A percentile compares a stretch with the other conserved stretches of the same genome.
Conservation (phyloP, 2,888 invertebrate species). For the Troides oblongomaculatus region DNA sequence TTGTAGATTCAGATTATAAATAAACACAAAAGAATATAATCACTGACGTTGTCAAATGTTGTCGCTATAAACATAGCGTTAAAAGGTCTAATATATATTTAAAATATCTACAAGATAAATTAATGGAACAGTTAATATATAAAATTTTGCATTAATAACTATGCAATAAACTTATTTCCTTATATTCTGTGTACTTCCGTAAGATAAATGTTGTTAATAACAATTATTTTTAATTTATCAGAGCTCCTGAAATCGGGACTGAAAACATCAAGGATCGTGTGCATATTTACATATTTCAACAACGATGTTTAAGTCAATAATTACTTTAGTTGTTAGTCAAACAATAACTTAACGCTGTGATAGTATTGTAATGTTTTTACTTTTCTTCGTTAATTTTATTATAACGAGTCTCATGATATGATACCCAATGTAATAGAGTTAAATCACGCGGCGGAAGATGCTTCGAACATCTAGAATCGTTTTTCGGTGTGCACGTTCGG, state of each 20-base stretch:
- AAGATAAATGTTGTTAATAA: neutral
- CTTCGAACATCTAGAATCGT: too few relatives aligned
- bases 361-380: too few relatives aligned
- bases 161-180: too few relatives aligned
- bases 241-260: too few relatives aligned
- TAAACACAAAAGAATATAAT: neutral
- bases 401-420: too few relatives aligned
- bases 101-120: neutral
- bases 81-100: neutral
- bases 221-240: constrained; percentile 26
- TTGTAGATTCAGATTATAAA: neutral
- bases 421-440: too few relatives aligned
- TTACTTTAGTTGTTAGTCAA: too few relatives aligned
- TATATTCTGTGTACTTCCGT: neutral
- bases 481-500: too few relatives aligned
- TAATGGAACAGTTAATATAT: neutral
- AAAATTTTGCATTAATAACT: neutral
- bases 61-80: neutral
- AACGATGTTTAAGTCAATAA: neutral
- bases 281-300: neutral
- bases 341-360: too few relatives aligned
- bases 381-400: too few relatives aligned
- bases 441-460: too few relatives aligned
- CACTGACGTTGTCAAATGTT: neutral
- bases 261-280: neutral